phyloP scores from a whole-genome alignment of 1,140 invertebrate species.

The Drosophila rhopaloa region DNA sequence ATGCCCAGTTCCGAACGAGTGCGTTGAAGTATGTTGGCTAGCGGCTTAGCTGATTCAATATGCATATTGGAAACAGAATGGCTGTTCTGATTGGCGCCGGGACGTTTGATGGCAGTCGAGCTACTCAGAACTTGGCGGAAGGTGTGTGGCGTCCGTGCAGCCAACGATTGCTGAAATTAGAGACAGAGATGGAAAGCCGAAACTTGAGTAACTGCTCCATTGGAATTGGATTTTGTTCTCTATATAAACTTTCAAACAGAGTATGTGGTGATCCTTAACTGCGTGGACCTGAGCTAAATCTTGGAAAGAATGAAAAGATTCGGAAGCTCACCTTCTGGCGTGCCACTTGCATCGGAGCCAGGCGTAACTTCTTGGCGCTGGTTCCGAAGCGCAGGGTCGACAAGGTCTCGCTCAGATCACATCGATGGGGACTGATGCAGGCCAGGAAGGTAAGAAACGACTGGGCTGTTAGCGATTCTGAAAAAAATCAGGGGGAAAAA shows the following conservation, averaged over 20 bases:
- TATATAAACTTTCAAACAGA: conserved; percentile 34
- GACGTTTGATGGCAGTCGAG: conserved; percentile 26
- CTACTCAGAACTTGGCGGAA: conserved; percentile 10
- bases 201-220: not conserved
- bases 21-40: not conserved
- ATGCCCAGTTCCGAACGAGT: not conserved
- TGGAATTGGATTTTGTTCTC: no score
- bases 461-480: conserved; percentile 2
- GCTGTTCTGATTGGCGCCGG: not conserved
- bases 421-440: conserved; percentile 8
- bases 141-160: conserved; percentile 35
- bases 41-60: not conserved
- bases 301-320: conserved; percentile 21
- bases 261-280: conserved; percentile 70
- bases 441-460: conserved; percentile 4
- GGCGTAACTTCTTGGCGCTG: conserved; percentile 4
- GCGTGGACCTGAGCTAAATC: conserved; percentile 58
- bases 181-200: conserved; percentile 13
- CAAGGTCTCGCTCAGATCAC: conserved; percentile 7
- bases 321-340: conserved; percentile 7
- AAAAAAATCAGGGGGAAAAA: not conserved
- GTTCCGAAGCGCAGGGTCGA: conserved; percentile 2
- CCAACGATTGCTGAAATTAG: conserved; percentile 47
- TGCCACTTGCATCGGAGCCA: conserved; percentile 17
- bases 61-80: no score